Evolutionary conservation across 64 coral and sea anemone species (phyloP).

Genomic region (Stichodactyla helianthus): DNA sequence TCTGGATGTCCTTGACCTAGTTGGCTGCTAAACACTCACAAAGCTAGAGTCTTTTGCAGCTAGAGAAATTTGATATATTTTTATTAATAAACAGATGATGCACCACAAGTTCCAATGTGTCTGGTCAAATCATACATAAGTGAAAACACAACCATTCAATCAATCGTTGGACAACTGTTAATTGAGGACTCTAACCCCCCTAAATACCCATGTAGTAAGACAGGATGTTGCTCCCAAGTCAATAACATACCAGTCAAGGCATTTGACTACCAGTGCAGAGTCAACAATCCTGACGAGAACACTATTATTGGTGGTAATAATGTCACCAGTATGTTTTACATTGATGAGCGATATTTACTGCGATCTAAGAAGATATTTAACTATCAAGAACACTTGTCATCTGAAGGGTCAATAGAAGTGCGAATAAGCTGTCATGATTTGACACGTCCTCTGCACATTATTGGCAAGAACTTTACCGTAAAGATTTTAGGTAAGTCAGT

Average conservation of each 20-base stretch:
- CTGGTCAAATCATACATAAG: slow-evolving; percentile 15
- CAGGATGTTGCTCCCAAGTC: slow-evolving; percentile 21
- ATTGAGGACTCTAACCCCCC: slow-evolving; percentile 45
- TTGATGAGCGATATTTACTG: slow-evolving; percentile 20
- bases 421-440: slow-evolving; percentile 41
- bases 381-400: not conserved
- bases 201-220: slow-evolving; percentile 25
- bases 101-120: slow-evolving; percentile 20
- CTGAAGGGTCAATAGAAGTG: slow-evolving; percentile 21
- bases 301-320: not conserved
- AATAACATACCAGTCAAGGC: not conserved
- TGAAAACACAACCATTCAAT: slow-evolving; percentile 30
- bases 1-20: no score
- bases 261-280: slow-evolving; percentile 30
- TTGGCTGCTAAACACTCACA: no score
- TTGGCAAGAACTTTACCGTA: slow-evolving; percentile 27
- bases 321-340: slow-evolving; percentile 6
- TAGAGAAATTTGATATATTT: not conserved
- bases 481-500: slow-evolving; percentile 17
- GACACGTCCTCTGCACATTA: slow-evolving; percentile 32
- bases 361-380: slow-evolving; percentile 2
- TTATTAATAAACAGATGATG: slow-evolving; percentile 2
- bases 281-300: slow-evolving; percentile 4
- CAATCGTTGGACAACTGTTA: slow-evolving; percentile 31
- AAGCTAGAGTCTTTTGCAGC: not conserved